Percentiles rank a stretch among this genome's conserved stretches.
Evolutionary conservation across 2,797 vertebrate species (phyloP).

Genomic region (Botia kubotai): DNA sequence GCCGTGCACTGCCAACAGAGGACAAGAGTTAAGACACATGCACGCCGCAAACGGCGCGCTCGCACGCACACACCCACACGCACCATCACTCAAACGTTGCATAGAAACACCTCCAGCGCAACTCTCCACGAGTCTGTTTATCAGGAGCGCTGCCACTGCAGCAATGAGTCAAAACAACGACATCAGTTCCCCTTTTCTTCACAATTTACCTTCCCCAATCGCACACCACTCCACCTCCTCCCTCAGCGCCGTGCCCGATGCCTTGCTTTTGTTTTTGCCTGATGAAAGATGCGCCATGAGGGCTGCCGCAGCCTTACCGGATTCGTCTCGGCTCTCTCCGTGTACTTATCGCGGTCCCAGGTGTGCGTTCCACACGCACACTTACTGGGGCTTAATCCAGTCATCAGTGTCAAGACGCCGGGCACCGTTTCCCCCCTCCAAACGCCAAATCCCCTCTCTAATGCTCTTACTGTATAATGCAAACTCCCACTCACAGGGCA

Average conservation of each 20-base stretch:
- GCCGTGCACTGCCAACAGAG: conserved; percentile 92
- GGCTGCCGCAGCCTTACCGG: neutral
- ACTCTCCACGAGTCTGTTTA: conserved; percentile 5
- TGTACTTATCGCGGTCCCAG: conserved; percentile 41
- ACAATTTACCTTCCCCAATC: conserved; percentile 26
- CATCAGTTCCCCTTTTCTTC: conserved; percentile 25
- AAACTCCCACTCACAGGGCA: conserved; percentile 58
- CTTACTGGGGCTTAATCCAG: conserved; percentile 55
- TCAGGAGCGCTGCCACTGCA: conserved; percentile 11
- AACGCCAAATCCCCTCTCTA: conserved; percentile 46
- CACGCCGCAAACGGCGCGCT: conserved; percentile 60
- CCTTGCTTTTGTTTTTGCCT: conserved; percentile 38
- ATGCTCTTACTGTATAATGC: conserved; percentile 55
- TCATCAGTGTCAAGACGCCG: conserved; percentile 52
- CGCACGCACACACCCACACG: conserved; percentile 42
- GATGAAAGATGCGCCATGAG: conserved; percentile 33
- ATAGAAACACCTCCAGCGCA: conserved; percentile 62
- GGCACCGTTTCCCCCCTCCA: conserved; percentile 7
- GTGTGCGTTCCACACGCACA: conserved; percentile 29
- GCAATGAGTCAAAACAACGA: conserved; percentile 41
- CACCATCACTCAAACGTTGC: conserved; percentile 53
- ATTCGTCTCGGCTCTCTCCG: conserved; percentile 24
- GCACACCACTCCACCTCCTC: neutral
- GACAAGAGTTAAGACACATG: conserved; percentile 74
- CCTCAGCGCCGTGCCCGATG: neutral